These are phyloP conservation scores for Panthera uncia DNA, from an alignment of 2,113 vertebrate genomes.

Conservation along the genomic window DNA sequence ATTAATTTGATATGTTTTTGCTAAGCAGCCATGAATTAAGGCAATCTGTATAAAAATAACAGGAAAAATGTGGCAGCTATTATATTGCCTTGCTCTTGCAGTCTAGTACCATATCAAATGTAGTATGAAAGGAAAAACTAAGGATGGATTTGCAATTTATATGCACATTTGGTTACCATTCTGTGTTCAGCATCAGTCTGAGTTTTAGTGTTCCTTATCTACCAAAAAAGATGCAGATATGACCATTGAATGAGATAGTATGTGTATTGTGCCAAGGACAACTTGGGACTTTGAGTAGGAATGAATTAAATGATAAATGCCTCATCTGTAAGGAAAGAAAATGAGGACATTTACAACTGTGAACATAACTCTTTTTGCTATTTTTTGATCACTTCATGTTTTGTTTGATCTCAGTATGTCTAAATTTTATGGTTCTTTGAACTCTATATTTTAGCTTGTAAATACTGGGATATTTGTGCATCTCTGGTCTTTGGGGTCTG, in stretches of 20 bases:
- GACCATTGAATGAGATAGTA: not conserved
- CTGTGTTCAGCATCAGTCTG: not conserved
- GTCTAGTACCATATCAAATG: not conserved
- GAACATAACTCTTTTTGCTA: not conserved
- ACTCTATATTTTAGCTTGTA: not conserved
- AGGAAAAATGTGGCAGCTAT: conserved; percentile 27
- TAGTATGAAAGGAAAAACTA: not conserved
- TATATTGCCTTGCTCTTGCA: not conserved
- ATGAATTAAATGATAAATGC: not conserved
- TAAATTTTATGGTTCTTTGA: not conserved
- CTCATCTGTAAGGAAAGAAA: not conserved
- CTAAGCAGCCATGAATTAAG: conserved; percentile 19
- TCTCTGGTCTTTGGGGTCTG: not conserved
- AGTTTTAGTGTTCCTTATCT: not conserved
- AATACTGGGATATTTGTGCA: not conserved
- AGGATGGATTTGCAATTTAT: not conserved
- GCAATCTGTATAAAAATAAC: not conserved
- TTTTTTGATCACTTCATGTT: not conserved
- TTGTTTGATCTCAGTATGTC: not conserved
- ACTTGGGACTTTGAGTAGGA: not conserved
- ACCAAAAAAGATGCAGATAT: not conserved
- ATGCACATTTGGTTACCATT: not conserved
- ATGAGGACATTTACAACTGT: not conserved
- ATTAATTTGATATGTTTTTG: not conserved
- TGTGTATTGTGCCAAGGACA: not conserved